Evolutionary conservation across 2,797 vertebrate species (phyloP), one percentile per base, ranked within the genome.

Genomic region (Pyrocephalus nanus): DNA sequence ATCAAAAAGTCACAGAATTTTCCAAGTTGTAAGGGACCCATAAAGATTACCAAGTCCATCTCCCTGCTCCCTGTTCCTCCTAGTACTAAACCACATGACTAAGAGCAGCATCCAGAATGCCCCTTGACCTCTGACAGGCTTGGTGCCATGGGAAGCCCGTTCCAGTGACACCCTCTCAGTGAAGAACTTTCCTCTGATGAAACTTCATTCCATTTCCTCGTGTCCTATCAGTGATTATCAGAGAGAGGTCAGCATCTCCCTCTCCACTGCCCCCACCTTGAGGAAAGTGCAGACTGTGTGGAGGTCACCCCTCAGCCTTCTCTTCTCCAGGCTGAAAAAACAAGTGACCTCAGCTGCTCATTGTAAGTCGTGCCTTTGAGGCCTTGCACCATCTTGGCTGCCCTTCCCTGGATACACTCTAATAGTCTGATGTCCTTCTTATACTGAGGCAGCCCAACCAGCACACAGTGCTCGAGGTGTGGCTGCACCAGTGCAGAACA

Each of bases 201-300:
- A 81, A 19, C 23, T 70, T 66, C 57, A 61, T 32, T 34, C 32
- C 8, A 15, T 71, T 84, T 66, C 18, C 16, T 36, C 2, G 3
- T 38, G 7, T 51, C 19, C 23, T 64, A 1, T 36, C 6, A 2
- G 1, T 50, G 43, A 29, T 62, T 36, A 87, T 36, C 20, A 73
- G 27, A 53, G 14, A 47, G 6, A 86, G n/a, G 57, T 73, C 60
- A 73, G 47, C 58, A 47, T 3, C 14, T 83, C 9, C 11, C 6
- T 3, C 23, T 86, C 14, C 0, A 0, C n/a, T 73, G 18, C 7
- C n/a, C 5, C 30, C 6, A 0, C 16, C 36, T 72, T 72, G 18
- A 60, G 14, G 30, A 83, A 58, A 9, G 2, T 85, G 16, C 54
- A 79, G 40, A 20, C 7, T 61, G 8, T 2, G 2, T 36, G n/a